These are phyloP conservation scores for Cyphomyrus plagiostoma DNA, from an alignment of 2,113 vertebrate species.

Conservation along the genomic window DNA sequence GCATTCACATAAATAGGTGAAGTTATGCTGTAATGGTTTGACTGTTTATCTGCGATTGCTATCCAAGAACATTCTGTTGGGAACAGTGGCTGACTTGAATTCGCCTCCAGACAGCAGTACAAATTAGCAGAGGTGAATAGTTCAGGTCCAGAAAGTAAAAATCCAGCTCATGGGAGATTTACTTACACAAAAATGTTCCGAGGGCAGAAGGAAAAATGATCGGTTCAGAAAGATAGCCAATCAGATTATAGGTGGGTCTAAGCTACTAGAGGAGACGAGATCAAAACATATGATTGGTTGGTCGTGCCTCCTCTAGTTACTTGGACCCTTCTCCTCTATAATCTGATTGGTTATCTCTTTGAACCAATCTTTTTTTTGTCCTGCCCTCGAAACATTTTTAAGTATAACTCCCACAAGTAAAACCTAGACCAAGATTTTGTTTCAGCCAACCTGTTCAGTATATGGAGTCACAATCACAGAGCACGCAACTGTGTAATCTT, in stretches of 20 bases:
- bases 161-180: too few relatives aligned
- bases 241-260: too few relatives aligned
- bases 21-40: neutral
- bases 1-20: neutral
- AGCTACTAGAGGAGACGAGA: too few relatives aligned
- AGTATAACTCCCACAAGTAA: neutral
- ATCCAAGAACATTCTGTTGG: neutral
- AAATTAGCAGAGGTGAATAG: neutral
- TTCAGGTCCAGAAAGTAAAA: neutral
- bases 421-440: neutral
- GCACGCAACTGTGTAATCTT: neutral
- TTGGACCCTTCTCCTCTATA: too few relatives aligned
- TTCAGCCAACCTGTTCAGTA: neutral
- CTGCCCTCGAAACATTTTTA: too few relatives aligned
- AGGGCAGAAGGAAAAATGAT: too few relatives aligned
- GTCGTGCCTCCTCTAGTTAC: too few relatives aligned
- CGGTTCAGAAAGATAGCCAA: too few relatives aligned
- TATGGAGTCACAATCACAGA: neutral
- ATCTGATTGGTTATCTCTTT: too few relatives aligned
- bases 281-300: too few relatives aligned
- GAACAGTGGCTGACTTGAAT: neutral
- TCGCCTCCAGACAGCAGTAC: neutral
- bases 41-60: neutral
- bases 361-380: too few relatives aligned
- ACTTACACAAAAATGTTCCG: too few relatives aligned